Evolutionary conservation across 2,888 invertebrate species (phyloP), one percentile per base, ranked within the genome.

Genomic region (Drosophila trichaetosa): DNA sequence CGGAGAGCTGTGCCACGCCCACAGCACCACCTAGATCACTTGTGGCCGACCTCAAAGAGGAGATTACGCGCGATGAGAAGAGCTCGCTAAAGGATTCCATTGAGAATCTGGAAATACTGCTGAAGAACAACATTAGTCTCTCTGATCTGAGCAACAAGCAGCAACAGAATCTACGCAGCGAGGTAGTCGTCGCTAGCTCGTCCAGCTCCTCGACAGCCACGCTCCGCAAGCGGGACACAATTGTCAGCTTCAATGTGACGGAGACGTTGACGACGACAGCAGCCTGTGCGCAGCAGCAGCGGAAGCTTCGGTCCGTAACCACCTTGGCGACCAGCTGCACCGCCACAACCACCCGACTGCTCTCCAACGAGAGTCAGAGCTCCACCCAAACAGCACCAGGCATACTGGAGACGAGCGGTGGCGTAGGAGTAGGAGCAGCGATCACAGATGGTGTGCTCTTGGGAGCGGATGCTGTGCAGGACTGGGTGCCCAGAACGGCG

Each of bases 91-190:
- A 92, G 79, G 92, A 92, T 67, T 93, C 93, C 56, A 93, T 93
- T 64, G 93, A 93, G 80, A 93, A 93, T 73, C 79, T 93, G 21
- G 93, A 93, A 80, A 92, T 93, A 34, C 80, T 93, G 65, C 84
- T 93, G 10, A 93, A 93, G 88, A 93, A 93, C 80, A 93, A 93
- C 73, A 92, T 93, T 24, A 93, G 93, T 53, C 82, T 93, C 11
- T 93, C 93, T 40, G 93, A 93, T 82, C 82, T 93, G 73, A 93
- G 92, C 80, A 92, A 90, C 63, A 93, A 93, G 65, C 93, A 93
- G 75, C 93, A 93, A 65, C 89, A 92, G 77, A 92, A 91, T 73
- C 80, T 93, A 2, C 84, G 93, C 31, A 67, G 85, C 8, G 84
- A 90, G n/a, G 38, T 72, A n/a, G 38, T 72, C n/a, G 56, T 66